Evolutionary conservation across 2,797 vertebrate species (phyloP).

Genomic region (Notoglanidium macrostoma): DNA sequence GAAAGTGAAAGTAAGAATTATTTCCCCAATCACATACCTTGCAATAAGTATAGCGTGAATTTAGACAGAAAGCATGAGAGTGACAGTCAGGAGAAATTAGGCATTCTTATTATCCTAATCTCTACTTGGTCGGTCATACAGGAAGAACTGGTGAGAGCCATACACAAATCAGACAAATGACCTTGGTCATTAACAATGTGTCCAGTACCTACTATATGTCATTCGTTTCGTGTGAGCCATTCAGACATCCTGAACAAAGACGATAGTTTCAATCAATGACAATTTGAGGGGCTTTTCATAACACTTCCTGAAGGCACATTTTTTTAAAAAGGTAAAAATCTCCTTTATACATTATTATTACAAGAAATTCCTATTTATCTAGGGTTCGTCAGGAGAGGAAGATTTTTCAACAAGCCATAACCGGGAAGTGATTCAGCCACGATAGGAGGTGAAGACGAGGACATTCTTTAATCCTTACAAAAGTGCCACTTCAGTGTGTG

Average conservation of each 20-base stretch:
- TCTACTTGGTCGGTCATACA: conserved; percentile 23
- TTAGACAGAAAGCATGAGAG: not conserved
- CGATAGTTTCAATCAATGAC: not conserved
- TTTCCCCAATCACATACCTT: not conserved
- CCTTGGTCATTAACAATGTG: conserved; percentile 24
- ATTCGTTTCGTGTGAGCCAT: not conserved
- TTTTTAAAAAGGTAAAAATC: not conserved
- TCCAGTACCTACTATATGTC: not conserved
- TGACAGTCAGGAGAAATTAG: not conserved
- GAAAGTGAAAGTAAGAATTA: not conserved
- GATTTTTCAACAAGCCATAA: conserved; percentile 49
- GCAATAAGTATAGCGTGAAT: not conserved
- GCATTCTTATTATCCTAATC: conserved; percentile 26
- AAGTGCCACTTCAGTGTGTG: conserved; percentile 55
- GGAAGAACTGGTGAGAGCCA: conserved; percentile 34
- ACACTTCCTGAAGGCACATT: not conserved
- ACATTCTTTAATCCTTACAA: conserved; percentile 58
- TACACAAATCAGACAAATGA: conserved; percentile 8
- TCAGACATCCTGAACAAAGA: conserved; percentile 1
- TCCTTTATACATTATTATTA: not conserved
- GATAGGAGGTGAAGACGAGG: conserved; percentile 51
- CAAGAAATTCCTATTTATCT: not conserved
- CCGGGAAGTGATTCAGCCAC: conserved; percentile 46
- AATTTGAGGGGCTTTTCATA: not conserved
- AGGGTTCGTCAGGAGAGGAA: conserved; percentile 27